Base-by-base conservation (phyloP, 2,113 vertebrate species). In the Caranx ignobilis region DNA sequence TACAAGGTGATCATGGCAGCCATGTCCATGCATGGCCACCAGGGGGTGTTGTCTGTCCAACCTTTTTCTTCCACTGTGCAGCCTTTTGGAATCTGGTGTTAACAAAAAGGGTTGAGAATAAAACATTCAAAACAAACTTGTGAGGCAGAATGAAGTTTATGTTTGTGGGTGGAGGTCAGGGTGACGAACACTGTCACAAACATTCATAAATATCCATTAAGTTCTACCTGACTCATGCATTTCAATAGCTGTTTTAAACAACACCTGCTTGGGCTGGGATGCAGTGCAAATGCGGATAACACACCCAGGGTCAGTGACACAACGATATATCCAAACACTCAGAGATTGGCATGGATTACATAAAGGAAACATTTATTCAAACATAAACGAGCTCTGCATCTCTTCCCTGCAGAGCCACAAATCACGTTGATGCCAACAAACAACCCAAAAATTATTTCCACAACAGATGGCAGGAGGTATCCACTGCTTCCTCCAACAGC, bases 401-500 rank as follows among this genome's bases (percentile, higher is more conserved):
- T 37, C 43, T 31, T 66, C 45, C 32, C 34, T 16, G 34, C 5
- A 71, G 16, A 73, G 79, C 57, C 48, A 45, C 26, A 43, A n/a
- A 52, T 83, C 61, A 32, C 34, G 16, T 5, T 57, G 52, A 74
- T 62, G 55, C 35, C 47, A 31, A 55, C 57, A 75, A 73, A 71
- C 8, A 47, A 66, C 50, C 65, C 48, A 31, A 39, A 34, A 41
- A 55, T 69, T 72, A 72, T 78, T 80, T 79, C 80, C 77, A 76
- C 48, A 62, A 50, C 88, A 93, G 84, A 91, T 93, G 88, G 85
- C 81, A 37, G 45, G 79, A 76, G 45, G 62, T 66, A 60, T 70
- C 57, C 59, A 9, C n/a, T 1, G 50, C 67, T 75, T 79, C 85
- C 59, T 52, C 59, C 1, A 71, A 70, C 84, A 79, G 69, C 63